Evolutionary conservation across 2,113 vertebrate species (phyloP).

Genomic region (Paramisgurnus dabryanus): DNA sequence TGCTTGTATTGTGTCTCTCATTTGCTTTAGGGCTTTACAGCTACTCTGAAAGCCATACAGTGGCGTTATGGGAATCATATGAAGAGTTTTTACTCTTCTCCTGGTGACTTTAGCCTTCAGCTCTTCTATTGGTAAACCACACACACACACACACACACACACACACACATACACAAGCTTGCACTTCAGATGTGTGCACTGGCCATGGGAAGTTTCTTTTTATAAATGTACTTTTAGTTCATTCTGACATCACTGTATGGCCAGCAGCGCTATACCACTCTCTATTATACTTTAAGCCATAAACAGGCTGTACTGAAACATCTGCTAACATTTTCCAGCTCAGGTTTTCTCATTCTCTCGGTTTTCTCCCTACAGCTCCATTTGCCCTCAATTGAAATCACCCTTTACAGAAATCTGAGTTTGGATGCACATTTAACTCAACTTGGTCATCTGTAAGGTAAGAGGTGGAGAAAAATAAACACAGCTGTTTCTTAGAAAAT

Average conservation of each 20-base stretch:
- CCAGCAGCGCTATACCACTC: neutral
- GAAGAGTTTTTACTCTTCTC: neutral
- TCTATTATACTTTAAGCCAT: neutral
- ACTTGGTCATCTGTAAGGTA: neutral
- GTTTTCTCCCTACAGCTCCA: neutral
- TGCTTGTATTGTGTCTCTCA: neutral
- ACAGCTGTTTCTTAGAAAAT: neutral
- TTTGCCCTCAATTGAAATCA: neutral
- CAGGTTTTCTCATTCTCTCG: neutral
- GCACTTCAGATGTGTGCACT: neutral
- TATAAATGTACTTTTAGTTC: constrained; percentile 40
- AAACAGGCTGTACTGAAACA: constrained; percentile 5
- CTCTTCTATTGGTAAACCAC: constrained; percentile 25
- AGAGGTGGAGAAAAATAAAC: neutral
- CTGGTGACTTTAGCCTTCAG: constrained; percentile 4
- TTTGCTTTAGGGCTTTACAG: no score
- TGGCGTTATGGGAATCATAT: neutral
- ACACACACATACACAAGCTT: constrained; percentile 8
- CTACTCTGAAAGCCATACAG: no score
- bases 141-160: neutral
- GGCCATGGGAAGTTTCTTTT: constrained; percentile 12
- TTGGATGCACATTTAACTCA: neutral
- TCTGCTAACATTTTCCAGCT: constrained; percentile 1
- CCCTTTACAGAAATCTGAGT: no score
- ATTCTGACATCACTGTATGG: constrained; percentile 29